These are phyloP conservation scores for Brotula barbata DNA, from an alignment of 2,797 vertebrate genomes.

Conservation along the genomic window DNA sequence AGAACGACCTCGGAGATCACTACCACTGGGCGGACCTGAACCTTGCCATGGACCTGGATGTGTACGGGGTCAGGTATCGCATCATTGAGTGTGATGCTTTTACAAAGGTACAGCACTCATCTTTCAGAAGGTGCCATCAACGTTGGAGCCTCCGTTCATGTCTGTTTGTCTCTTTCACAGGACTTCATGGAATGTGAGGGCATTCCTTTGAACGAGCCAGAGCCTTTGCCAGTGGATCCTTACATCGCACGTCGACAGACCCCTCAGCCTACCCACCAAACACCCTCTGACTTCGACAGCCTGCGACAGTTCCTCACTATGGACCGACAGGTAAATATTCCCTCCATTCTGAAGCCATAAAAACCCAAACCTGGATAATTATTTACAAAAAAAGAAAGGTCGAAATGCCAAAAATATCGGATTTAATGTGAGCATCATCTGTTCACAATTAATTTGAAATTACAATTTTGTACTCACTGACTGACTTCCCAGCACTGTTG, in stretches of 20 bases:
- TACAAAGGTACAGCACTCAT: constrained; percentile 82
- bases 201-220: constrained; percentile 86
- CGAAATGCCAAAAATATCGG: no score
- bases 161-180: constrained; percentile 61
- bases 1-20: constrained; percentile 81
- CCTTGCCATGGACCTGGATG: no score
- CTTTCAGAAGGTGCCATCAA: neutral
- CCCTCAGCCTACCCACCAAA: constrained; percentile 58
- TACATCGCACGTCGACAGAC: constrained; percentile 73
- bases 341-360: no score
- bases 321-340: constrained; percentile 85
- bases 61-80: no score
- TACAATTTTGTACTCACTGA: no score
- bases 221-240: constrained; percentile 81
- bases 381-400: no score
- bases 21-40: constrained; percentile 95
- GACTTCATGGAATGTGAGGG: constrained; percentile 93
- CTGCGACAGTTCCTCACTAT: constrained; percentile 85
- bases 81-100: constrained; percentile 87
- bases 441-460: no score
- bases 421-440: no score
- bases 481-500: no score
- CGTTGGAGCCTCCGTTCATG: no score
- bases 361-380: no score
- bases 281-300: constrained; percentile 76